Percentiles rank a stretch among this genome's conserved stretches.
These are phyloP conservation scores for Haplotaxodon microlepis DNA, from an alignment of 2,113 vertebrate genomes.

Conservation along the genomic window DNA sequence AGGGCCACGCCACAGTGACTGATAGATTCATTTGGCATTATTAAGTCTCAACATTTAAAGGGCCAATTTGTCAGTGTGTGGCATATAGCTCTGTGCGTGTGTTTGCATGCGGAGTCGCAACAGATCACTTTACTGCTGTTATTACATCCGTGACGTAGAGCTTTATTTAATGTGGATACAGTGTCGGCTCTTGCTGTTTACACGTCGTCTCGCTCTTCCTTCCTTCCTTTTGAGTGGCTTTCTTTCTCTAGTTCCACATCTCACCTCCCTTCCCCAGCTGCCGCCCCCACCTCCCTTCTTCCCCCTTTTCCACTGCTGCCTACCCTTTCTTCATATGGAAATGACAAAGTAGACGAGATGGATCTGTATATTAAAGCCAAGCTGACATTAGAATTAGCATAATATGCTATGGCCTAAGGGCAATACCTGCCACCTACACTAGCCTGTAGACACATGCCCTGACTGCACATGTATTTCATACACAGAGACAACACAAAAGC, in stretches of 20 bases:
- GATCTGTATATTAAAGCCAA: constrained; percentile 99
- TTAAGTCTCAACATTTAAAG: constrained; percentile 62
- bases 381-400: constrained; percentile 99
- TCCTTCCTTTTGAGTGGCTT: constrained; percentile 22
- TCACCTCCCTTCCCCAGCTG: not conserved
- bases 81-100: constrained; percentile 2
- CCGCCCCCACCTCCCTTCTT: not conserved
- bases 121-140: constrained; percentile 38
- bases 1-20: constrained; percentile 45
- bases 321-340: constrained; percentile 83
- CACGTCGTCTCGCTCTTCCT: constrained; percentile 12
- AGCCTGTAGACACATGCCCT: constrained; percentile 79
- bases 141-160: constrained; percentile 38
- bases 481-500: not conserved
- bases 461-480: not conserved
- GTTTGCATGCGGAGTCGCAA: not conserved
- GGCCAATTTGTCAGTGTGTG: constrained; percentile 54
- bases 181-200: constrained; percentile 36
- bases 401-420: constrained; percentile 96
- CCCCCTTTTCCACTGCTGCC: constrained; percentile 7
- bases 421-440: constrained; percentile 98
- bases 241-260: constrained; percentile 26
- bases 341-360: constrained; percentile 95
- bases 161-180: constrained; percentile 40
- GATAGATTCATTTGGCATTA: constrained; percentile 65